Conservation (phyloP, 2,797 vertebrate species). For the Periparus ater region DNA sequence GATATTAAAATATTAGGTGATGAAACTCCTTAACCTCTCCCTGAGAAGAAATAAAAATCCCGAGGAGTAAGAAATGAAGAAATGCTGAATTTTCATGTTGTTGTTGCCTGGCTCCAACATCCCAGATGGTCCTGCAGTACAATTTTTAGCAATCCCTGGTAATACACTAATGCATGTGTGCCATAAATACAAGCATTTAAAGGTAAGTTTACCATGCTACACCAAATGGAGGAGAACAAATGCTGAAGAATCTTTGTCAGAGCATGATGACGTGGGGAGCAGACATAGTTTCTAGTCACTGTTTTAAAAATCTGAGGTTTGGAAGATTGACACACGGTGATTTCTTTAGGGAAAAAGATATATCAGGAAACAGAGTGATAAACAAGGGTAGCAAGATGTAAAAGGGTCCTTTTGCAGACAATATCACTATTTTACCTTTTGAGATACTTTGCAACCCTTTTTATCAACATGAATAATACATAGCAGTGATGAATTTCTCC, state of each 20-base stretch:
- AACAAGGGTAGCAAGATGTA: not conserved
- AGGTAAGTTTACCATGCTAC: not conserved
- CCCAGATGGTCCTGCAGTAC: not conserved
- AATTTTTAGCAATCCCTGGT: not conserved
- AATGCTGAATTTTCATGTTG: not conserved
- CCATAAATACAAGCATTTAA: not conserved
- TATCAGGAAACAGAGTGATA: not conserved
- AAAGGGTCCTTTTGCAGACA: not conserved
- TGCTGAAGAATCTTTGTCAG: not conserved
- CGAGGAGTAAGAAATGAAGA: not conserved
- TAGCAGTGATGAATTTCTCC: constrained; percentile 18
- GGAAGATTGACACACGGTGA: not conserved
- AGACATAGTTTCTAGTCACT: not conserved
- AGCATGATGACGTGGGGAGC: not conserved
- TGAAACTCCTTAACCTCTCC: rapidly evolving
- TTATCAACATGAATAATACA: not conserved
- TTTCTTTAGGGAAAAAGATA: not conserved
- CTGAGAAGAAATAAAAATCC: not conserved
- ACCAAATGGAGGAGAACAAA: not conserved
- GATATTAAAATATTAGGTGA: not conserved
- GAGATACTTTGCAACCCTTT: not conserved
- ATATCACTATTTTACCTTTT: not conserved
- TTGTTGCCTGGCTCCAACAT: not conserved
- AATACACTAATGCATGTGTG: not conserved
- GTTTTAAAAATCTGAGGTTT: not conserved